These are phyloP conservation scores for Sarcophaga caerulescens DNA, from an alignment of 2,888 invertebrate genomes.

Conservation along the genomic window DNA sequence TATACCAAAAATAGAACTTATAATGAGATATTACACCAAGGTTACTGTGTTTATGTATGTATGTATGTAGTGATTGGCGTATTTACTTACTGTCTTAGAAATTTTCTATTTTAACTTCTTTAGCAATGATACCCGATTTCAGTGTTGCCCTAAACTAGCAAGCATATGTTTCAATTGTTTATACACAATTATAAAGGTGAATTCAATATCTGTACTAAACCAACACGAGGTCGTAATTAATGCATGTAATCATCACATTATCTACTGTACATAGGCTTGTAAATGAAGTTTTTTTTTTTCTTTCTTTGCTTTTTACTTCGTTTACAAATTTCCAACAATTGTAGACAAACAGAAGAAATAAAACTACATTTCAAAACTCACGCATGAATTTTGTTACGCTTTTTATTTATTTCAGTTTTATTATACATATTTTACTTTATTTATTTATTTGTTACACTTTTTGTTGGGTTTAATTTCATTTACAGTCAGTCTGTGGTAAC, in stretches of 20 bases:
- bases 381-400: slow-evolving; percentile 27
- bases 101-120: no score
- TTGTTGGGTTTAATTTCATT: neutral
- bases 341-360: neutral
- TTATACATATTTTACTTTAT: neutral
- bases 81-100: no score
- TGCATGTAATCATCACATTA: neutral
- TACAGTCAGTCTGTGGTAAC: neutral
- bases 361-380: slow-evolving; percentile 21
- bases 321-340: neutral
- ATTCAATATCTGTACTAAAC: no score
- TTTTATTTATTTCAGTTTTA: neutral
- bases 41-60: no score
- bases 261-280: neutral
- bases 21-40: no score
- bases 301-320: neutral
- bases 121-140: no score
- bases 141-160: no score
- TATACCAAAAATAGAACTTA: no score
- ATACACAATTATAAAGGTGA: no score
- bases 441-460: neutral
- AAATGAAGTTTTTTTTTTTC: neutral
- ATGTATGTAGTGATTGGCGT: no score
- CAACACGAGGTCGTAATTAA: neutral
- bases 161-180: no score